Conservation (phyloP, 1,140 invertebrate species). For the Magallana gigas region DNA sequence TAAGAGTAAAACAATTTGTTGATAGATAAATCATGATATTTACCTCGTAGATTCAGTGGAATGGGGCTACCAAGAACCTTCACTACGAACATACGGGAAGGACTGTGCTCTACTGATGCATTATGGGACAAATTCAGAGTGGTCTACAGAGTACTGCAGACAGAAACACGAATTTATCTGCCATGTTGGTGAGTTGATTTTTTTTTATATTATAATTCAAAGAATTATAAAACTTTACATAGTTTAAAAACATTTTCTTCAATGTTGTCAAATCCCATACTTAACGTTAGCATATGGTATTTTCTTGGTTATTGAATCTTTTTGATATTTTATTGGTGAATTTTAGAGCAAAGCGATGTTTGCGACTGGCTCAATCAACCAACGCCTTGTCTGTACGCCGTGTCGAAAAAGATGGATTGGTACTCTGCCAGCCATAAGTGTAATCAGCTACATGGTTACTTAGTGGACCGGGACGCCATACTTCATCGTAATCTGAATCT, state of each 20-base stretch:
- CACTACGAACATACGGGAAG: not conserved
- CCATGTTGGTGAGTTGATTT: not conserved
- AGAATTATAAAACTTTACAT: too few relatives aligned
- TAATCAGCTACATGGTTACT: not conserved
- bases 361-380: slow-evolving; percentile 13
- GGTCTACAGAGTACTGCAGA: not conserved
- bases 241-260: too few relatives aligned
- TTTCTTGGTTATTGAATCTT: too few relatives aligned
- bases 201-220: too few relatives aligned
- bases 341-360: not conserved
- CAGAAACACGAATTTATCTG: slow-evolving; percentile 16
- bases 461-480: slow-evolving; percentile 25
- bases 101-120: not conserved
- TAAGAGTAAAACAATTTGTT: too few relatives aligned
- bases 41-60: slow-evolving; percentile 1
- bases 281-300: too few relatives aligned
- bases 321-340: not conserved
- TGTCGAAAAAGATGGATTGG: not conserved
- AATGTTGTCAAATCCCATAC: too few relatives aligned
- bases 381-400: slow-evolving; percentile 11
- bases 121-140: not conserved
- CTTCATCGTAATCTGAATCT: slow-evolving; percentile 23
- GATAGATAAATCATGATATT: not conserved
- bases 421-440: slow-evolving; percentile 13
- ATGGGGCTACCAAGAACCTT: slow-evolving; percentile 2